Base-by-base conservation (phyloP, 2,888 invertebrate genomes). In the Patella caerulea region DNA sequence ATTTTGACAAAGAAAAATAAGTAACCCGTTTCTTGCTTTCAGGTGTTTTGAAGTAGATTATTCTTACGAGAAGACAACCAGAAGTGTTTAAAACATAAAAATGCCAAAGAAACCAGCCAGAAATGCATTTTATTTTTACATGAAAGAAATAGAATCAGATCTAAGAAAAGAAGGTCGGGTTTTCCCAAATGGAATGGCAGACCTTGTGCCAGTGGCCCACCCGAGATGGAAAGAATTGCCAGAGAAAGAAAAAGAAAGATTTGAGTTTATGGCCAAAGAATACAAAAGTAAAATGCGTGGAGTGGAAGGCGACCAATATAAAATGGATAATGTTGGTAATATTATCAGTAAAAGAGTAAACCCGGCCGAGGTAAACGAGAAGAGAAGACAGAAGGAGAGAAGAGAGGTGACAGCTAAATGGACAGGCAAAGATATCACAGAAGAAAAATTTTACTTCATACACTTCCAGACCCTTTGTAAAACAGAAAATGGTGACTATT, bases 91-190 rank as follows among this genome's bases (percentile, higher is more conserved):
- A 73, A 29, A 45, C 17, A 15, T 11, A 19, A 82, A 79, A 15
- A 85, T 87, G 87, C 86, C 86, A 9, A 89, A 89, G 78, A 89
- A 89, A 74, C 84, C 81, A 70, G 83, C 74, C 2, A 81, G 84
- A 79, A 88, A 88, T 81, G 87, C 86, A 0, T 88, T 88, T 79
- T 88, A 87, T 79, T 88, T 85, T 82, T 88, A 81, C 72, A 88
- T 88, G 88, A 85, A 86, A 76, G 87, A 88, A 14, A 71, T 87
- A 9, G 86, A 87, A 78, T 84, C 85, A 4, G 79, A 82, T n/a
- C 72, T 87, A 24, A 79, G 84, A 72, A 76, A 82, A 72, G 85
- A 87, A 65, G 88, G 88, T 4, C 77, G 87, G n/a, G 85, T 85
- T 14, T 86, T 87, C 74, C 84, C 84, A 14, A 86, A 86, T 83